phyloP scores from a whole-genome alignment of 2,113 vertebrate genomes.

The Neogobius melanostomus region DNA sequence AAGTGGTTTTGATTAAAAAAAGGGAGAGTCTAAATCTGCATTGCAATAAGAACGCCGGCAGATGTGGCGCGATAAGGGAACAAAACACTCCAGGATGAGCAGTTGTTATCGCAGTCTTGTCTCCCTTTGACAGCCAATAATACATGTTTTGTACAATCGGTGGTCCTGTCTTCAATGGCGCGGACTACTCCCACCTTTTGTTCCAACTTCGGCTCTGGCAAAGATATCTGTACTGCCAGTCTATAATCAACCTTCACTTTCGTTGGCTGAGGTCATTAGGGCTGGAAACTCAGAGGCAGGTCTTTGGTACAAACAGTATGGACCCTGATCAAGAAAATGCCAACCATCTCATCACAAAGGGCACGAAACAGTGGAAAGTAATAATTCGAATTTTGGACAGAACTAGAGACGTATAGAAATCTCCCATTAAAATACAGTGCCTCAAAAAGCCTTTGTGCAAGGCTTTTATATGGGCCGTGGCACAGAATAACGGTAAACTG shows the following conservation, averaged over 20 bases:
- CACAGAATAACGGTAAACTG: no score
- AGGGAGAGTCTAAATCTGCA: background rate
- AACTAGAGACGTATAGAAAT: no score
- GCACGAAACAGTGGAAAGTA: no score
- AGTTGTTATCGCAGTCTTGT: slow-evolving; percentile 39
- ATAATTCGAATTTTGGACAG: no score
- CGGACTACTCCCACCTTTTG: slow-evolving; percentile 28
- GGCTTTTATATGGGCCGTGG: no score
- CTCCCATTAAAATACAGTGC: no score
- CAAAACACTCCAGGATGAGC: slow-evolving; percentile 31
- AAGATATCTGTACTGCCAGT: slow-evolving; percentile 8
- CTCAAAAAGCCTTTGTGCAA: no score
- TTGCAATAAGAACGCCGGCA: slow-evolving; percentile 23
- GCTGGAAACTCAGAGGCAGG: slow-evolving; percentile 2
- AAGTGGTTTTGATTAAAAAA: slow-evolving; percentile 12
- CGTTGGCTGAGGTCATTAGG: slow-evolving; percentile 1
- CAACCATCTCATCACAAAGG: no score
- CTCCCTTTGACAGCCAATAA: slow-evolving; percentile 36
- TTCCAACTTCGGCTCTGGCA: slow-evolving; percentile 7
- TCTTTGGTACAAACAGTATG: slow-evolving; percentile 13
- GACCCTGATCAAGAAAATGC: slow-evolving; percentile 26
- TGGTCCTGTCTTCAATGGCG: background rate
- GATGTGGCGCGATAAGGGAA: slow-evolving; percentile 32
- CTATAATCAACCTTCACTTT: background rate
- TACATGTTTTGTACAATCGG: slow-evolving; percentile 20